Base-by-base conservation (phyloP, 2,797 vertebrate species). In the Parauchenoglanis punctatus region DNA sequence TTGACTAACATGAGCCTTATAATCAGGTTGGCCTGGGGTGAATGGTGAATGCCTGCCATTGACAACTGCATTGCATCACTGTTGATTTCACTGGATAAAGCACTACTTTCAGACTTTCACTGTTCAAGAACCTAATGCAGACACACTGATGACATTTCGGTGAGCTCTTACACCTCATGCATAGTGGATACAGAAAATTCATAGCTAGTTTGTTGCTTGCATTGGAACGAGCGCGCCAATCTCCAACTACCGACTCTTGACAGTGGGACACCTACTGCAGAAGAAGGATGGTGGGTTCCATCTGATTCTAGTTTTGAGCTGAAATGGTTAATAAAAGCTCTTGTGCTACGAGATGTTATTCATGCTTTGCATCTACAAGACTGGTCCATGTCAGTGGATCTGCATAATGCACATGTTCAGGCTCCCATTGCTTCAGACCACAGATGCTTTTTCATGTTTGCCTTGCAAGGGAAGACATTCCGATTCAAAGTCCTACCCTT, bases 111-210 rank as follows among this genome's bases (percentile, higher is more conserved):
- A 68, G 63, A 68, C 46, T 31, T 13, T 4, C 18, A 65, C 61
- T 54, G 8, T 68, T 83, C 81, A 52, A 20, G n/a, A 68, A 20
- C 61, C 81, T 81, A 17, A 44, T 17, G 78, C 58, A 44, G 40
- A 46, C 80, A 28, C 23, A 46, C 40, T 31, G 81, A 83, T 83
- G 81, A 52, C 63, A 83, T 31, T 68, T 11, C 54, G n/a, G 44
- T 13, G 58, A 63, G 7, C 58, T n/a, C 46, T 68, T 52, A 52
- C 61, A 49, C 44, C 28, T 52, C 61, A 82, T 13, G 18, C 35
- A 31, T 49, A 15, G 63, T 31, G n/a, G 2, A 54, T 31, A 20
- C 46, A 54, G 17, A 68, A 20, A 35, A 54, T 54, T 52, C 46
- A 54, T 65, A 31, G 17, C 61, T 28, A 31, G 44, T 65, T 82